Evolutionary conservation across 2,113 vertebrate genomes (phyloP), one percentile per base, ranked within the genome.

Genomic region (Lynx canadensis): DNA sequence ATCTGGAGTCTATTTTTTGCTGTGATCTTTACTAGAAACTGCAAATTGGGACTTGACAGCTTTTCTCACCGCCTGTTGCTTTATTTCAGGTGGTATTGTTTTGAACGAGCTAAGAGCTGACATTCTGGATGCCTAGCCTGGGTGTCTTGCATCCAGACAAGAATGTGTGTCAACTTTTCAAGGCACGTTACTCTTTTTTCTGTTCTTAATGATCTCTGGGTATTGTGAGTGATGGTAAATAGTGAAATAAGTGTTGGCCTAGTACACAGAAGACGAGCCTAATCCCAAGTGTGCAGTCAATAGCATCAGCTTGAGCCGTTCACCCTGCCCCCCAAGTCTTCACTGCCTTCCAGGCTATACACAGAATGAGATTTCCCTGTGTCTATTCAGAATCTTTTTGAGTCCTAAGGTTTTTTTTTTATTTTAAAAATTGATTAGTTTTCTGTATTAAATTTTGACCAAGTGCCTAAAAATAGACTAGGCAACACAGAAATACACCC

Each of bases 21-120:
- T 55, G 36, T 95, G 95, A 95, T 96, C 88, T 93, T 71, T 5
- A 0, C 80, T 66, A 92, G 0, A 2, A 96, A 63, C 38, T 83
- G 81, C 95, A 97, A 97, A 97, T 85, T 91, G 1, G 3, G 82
- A 95, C 97, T 55, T 95, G 98, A 91, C 82, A 98, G 93, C 55
- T 95, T 97, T 97, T 89, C 94, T 84, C 9, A 0, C 97, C 3
- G 69, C 95, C 94, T 98, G 97, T 98, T 98, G 97, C 97, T 97
- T 98, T 97, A 91, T 98, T 97, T 98, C 97, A 97, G 97, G 93
- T 97, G 93, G 93, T 96, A 96, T 90, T 97, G 97, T 97, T 98
- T 97, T 97, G 97, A 98, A 97, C 0, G 13, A 89, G 84, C 86
- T 90, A 93, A 94, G 83, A 95, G 91, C 95, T 98, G 95, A 97